These are phyloP conservation scores for Bombus impatiens DNA, from an alignment of 1,140 invertebrate species.

Conservation along the genomic window DNA sequence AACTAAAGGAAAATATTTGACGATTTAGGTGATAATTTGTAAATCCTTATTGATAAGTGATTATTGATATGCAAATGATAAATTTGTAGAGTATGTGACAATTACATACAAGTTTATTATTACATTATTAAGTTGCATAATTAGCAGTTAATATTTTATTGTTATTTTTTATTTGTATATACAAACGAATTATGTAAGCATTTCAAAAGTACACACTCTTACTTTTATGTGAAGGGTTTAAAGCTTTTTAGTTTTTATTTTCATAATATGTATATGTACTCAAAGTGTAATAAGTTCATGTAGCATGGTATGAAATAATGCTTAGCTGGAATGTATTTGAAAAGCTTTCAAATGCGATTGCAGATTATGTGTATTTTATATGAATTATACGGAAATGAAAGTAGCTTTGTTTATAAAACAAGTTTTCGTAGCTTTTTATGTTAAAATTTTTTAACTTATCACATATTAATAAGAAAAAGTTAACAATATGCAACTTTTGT, in stretches of 20 bases:
- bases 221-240: constrained; percentile 10
- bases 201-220: constrained; percentile 21
- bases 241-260: constrained; percentile 37
- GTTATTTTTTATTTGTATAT: constrained; percentile 26
- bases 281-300: constrained; percentile 26
- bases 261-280: constrained; percentile 14
- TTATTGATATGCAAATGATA: neutral
- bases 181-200: constrained; percentile 3
- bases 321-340: constrained; percentile 30
- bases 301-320: constrained; percentile 37
- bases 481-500: neutral
- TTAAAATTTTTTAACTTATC: neutral
- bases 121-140: neutral
- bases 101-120: constrained; percentile 16
- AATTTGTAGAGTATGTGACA: constrained; percentile 8
- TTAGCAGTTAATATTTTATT: neutral
- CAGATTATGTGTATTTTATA: constrained; percentile 22
- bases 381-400: neutral
- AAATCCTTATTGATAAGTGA: neutral
- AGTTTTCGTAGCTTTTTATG: neutral
- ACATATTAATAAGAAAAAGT: neutral
- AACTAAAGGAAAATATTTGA: neutral
- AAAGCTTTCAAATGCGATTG: constrained; percentile 26
- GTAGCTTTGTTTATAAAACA: neutral
- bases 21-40: neutral